These are phyloP conservation scores for Trissolcus brochymenae DNA, from an alignment of 2,888 invertebrate species.

Conservation along the genomic window DNA sequence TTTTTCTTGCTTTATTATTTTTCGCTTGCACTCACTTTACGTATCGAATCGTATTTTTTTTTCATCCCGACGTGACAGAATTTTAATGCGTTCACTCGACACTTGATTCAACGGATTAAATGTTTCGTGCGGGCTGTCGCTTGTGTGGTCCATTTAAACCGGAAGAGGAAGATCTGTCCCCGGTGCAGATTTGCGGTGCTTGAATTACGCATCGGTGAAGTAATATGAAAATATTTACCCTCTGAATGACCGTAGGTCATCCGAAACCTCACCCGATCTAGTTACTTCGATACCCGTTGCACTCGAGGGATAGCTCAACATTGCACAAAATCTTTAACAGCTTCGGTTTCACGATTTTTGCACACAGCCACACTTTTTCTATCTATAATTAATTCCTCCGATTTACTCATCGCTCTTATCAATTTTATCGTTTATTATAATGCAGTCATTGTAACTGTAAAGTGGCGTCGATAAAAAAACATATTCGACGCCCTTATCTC, in stretches of 20 bases:
- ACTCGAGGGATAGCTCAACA: conserved; percentile 66
- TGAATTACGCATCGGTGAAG: conserved; percentile 72
- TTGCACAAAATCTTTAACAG: conserved; percentile 64
- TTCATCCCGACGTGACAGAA: conserved; percentile 4
- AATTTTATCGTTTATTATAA: conserved; percentile 14
- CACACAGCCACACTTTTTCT: conserved; percentile 10
- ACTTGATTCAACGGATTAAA: conserved; percentile 31
- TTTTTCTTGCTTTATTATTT: conserved; percentile 4
- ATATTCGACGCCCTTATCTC: conserved; percentile 14
- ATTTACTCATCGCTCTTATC: conserved; percentile 11
- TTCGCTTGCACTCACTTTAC: neutral
- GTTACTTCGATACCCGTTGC: conserved; percentile 67
- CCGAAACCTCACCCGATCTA: conserved; percentile 71
- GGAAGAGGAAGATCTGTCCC: conserved; percentile 53
- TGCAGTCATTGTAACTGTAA: conserved; percentile 13
- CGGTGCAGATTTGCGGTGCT: conserved; percentile 67
- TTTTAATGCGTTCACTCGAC: conserved; percentile 31
- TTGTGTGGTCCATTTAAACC: conserved; percentile 59
- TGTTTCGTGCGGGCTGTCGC: conserved; percentile 17
- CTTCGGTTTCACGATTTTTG: conserved; percentile 63
- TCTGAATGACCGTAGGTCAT: conserved; percentile 71
- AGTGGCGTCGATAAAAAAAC: conserved; percentile 13
- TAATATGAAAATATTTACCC: conserved; percentile 76
- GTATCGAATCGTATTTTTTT: neutral
- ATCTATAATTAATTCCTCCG: conserved; percentile 23